phyloP scores from a whole-genome alignment of 2,113 vertebrate genomes.

The Rostratula benghalensis region DNA sequence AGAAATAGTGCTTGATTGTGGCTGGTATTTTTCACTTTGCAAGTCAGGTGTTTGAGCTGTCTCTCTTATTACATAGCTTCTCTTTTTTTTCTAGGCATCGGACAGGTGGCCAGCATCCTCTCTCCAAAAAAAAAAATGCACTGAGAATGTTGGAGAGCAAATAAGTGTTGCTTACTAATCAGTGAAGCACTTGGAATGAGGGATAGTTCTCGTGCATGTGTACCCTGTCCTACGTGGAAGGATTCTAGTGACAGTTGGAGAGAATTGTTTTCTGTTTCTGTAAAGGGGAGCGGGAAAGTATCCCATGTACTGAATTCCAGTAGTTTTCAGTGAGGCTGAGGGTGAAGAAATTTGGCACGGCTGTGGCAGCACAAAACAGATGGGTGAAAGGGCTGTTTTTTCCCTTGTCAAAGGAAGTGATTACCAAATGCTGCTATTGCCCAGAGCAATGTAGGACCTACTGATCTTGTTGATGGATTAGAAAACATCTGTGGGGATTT shows the following conservation, averaged over 20 bases:
- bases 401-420: background rate
- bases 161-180: slow-evolving; percentile 21
- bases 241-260: too few relatives aligned
- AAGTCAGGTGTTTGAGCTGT: background rate
- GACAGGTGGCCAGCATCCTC: slow-evolving; percentile 64
- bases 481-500: background rate
- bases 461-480: background rate
- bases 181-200: background rate
- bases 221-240: background rate
- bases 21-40: slow-evolving; percentile 8
- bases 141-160: background rate
- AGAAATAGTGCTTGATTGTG: background rate
- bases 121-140: background rate
- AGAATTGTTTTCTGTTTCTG: rapidly evolving
- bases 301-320: background rate
- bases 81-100: background rate
- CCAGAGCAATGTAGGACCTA: background rate
- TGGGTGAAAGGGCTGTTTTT: background rate
- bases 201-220: background rate
- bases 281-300: background rate
- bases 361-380: background rate
- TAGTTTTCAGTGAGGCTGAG: rapidly evolving
- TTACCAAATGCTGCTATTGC: background rate
- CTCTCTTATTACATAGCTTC: background rate
- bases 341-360: background rate